Percentiles rank a stretch among this genome's conserved stretches.
Conservation (phyloP, 2,113 vertebrate genomes). For the Sceloporus tristichus region DNA sequence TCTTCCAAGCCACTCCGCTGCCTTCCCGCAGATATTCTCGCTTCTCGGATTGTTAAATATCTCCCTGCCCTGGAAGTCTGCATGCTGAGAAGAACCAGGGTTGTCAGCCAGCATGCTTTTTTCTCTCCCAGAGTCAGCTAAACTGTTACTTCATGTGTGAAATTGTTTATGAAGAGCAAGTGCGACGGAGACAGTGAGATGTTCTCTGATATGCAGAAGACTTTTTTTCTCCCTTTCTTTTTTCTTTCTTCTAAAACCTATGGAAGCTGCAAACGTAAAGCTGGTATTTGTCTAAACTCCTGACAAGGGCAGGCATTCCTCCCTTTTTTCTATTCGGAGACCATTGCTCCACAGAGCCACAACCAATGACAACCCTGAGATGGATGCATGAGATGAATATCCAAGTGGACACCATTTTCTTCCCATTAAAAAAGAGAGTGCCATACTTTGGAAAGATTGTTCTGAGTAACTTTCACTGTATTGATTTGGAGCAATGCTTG, state of each 20-base stretch:
- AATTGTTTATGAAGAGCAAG: slow-evolving; percentile 46
- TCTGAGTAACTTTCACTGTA: too few relatives aligned
- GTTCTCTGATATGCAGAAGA: slow-evolving; percentile 8
- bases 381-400: too few relatives aligned
- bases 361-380: too few relatives aligned
- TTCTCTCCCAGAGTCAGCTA: neutral
- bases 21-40: neutral
- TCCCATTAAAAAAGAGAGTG: too few relatives aligned
- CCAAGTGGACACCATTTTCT: too few relatives aligned
- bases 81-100: slow-evolving; percentile 36
- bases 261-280: too few relatives aligned
- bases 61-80: slow-evolving; percentile 35
- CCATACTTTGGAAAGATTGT: too few relatives aligned
- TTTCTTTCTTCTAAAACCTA: neutral
- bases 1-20: neutral
- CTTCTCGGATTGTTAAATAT: slow-evolving; percentile 17
- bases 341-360: too few relatives aligned
- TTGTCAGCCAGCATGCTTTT: slow-evolving; percentile 32
- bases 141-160: slow-evolving; percentile 30
- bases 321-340: too few relatives aligned
- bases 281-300: too few relatives aligned
- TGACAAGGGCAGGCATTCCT: too few relatives aligned
- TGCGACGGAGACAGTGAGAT: slow-evolving; percentile 23
- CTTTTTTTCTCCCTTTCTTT: neutral
- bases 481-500: too few relatives aligned